Evolutionary conservation across 2,888 invertebrate species (phyloP), one percentile per base, ranked within the genome.

Genomic region (Steinernema carpocapsae): DNA sequence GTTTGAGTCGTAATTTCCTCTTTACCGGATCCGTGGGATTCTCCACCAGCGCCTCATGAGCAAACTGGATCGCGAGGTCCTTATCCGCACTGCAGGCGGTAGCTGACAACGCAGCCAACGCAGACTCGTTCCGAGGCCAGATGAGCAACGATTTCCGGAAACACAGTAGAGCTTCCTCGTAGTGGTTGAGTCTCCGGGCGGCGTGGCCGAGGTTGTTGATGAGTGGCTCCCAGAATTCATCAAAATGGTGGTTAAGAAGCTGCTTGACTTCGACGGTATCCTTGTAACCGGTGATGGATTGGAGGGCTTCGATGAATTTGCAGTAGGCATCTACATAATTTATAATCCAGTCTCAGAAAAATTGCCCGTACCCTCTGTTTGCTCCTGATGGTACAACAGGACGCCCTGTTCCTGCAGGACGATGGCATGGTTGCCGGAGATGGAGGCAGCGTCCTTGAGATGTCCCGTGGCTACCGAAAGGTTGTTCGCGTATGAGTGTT

Each of bases 371-470:
- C 77, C 72, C n/a, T n/a, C 52, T 37, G 74, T 76, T 26, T 70
- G 56, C 52, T 74, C 75, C 32, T 76, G 59, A 10, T 71, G 56
- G 46, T 75, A 94, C 76, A 94, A 93, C 72, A 95, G 94, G 0
- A 94, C 94, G 24, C 95, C 97, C 89, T 95, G 92, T 90, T 97
- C 97, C 88, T 97, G 97, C 81, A 95, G 91, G 29, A 94, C 93
- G 88, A 93, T 94, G 0, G 94, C 94, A 90, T 94, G 94, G 72
- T 93, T 91, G 0, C 94, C 93, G 1, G 94, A 94, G 12, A 76
- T 64, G 0, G 42, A 24, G 10, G 19, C 48, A n/a, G 82, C 48
- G 2, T 48, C 48, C 78, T 1, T 1, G 2, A 64, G 37, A n/a
- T 64, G 64, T 12, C 64, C 26, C 76, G 76, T 43, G 76, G 78